A percentile compares a stretch with the other conserved stretches of the same genome.
phyloP scores from a whole-genome alignment of 2,797 vertebrate genomes.

The Bufotes viridis region DNA sequence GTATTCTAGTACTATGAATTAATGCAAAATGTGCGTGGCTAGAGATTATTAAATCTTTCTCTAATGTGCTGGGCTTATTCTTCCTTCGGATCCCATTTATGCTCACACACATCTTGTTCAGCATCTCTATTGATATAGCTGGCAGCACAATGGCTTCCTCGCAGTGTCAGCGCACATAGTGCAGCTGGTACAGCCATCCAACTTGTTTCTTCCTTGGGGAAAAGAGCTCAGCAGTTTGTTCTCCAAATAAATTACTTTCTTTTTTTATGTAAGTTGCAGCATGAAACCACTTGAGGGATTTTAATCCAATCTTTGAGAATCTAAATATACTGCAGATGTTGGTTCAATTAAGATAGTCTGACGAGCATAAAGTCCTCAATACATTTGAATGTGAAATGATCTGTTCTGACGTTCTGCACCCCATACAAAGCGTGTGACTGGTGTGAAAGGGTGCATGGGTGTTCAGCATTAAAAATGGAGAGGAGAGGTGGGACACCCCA shows the following conservation, averaged over 20 bases:
- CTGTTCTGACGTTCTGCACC: not conserved
- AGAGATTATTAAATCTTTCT: slow-evolving; percentile 43
- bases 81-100: slow-evolving; percentile 49
- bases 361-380: slow-evolving; percentile 68
- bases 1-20: slow-evolving; percentile 32
- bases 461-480: not conserved
- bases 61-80: slow-evolving; percentile 43
- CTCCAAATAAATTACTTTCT: slow-evolving; percentile 71
- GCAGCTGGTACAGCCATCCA: slow-evolving; percentile 53
- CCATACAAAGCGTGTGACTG: not conserved
- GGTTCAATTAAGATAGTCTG: slow-evolving; percentile 71
- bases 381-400: slow-evolving; percentile 67
- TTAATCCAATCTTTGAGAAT: slow-evolving; percentile 70
- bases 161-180: slow-evolving; percentile 36
- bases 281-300: slow-evolving; percentile 71
- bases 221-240: slow-evolving; percentile 69
- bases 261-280: slow-evolving; percentile 69
- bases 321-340: slow-evolving; percentile 76
- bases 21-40: slow-evolving; percentile 29
- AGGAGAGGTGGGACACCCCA: not conserved
- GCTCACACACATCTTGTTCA: slow-evolving; percentile 57
- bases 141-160: slow-evolving; percentile 53
- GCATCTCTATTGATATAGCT: slow-evolving; percentile 57
- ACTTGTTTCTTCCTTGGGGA: slow-evolving; percentile 62
- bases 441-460: not conserved